phyloP scores from a whole-genome alignment of 2,113 vertebrate genomes.

The Ictalurus punctatus region DNA sequence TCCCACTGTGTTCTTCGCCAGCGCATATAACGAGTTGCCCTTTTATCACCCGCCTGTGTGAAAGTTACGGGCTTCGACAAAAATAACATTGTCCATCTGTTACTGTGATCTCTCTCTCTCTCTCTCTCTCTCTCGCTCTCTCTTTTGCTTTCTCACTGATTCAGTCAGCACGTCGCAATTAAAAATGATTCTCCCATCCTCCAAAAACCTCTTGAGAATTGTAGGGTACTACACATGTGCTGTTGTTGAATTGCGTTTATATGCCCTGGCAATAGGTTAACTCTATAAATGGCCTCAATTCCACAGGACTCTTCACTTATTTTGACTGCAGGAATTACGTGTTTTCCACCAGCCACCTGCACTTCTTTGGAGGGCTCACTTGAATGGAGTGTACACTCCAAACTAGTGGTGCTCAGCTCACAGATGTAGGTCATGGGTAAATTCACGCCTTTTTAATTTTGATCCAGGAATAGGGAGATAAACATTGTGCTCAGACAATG shows the following conservation, averaged over 20 bases:
- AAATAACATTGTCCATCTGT: constrained; percentile 76
- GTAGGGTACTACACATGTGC: background rate
- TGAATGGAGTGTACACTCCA: constrained; percentile 36
- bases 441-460: background rate
- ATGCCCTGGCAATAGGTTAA: constrained; percentile 24
- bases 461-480: background rate
- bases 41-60: constrained; percentile 35
- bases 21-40: constrained; percentile 42
- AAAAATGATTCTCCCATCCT: constrained; percentile 12
- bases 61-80: constrained; percentile 65
- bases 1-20: background rate
- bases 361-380: constrained; percentile 40
- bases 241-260: background rate
- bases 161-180: constrained; percentile 3
- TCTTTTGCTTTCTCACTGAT: background rate
- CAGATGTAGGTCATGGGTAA: background rate
- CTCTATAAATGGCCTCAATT: constrained; percentile 23
- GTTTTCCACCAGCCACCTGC: constrained; percentile 26
- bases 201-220: constrained; percentile 27
- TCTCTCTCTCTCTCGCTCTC: background rate
- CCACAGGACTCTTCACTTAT: constrained; percentile 21
- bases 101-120: constrained; percentile 59
- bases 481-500: background rate
- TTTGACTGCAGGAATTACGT: background rate
- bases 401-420: constrained; percentile 18